Evolutionary conservation across 2,113 vertebrate species (phyloP).

Genomic region (Tapirus terrestris): DNA sequence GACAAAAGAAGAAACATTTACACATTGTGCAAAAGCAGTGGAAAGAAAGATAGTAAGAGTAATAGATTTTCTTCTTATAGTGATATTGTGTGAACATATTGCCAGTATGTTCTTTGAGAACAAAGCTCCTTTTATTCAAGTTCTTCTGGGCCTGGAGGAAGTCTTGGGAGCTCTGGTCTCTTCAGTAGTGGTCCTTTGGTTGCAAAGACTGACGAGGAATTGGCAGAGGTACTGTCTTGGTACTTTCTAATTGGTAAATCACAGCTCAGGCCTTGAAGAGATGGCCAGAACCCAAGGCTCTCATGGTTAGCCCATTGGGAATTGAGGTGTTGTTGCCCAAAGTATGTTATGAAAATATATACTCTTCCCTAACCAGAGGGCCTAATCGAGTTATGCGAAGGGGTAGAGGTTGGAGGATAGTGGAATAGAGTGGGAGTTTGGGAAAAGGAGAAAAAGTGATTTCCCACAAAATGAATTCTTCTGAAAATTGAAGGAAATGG

Average conservation of each 20-base stretch:
- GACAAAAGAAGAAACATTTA: background rate
- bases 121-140: slow-evolving; percentile 18
- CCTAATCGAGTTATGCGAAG: background rate
- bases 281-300: background rate
- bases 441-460: background rate
- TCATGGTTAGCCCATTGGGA: background rate
- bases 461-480: background rate
- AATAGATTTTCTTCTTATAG: background rate
- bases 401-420: background rate
- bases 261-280: background rate
- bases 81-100: background rate
- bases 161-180: background rate
- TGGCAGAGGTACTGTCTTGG: background rate
- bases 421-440: slow-evolving; percentile 14
- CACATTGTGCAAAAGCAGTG: background rate
- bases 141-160: slow-evolving; percentile 34
- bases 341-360: background rate
- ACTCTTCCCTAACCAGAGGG: background rate
- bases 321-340: background rate
- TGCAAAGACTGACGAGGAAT: background rate
- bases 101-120: slow-evolving; percentile 6
- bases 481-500: slow-evolving; percentile 6
- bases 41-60: background rate
- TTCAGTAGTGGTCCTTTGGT: background rate
- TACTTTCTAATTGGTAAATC: background rate